A percentile compares a stretch with the other conserved stretches of the same genome.
Conservation (phyloP, 2,797 vertebrate genomes). For the Apodemus agrarius region DNA sequence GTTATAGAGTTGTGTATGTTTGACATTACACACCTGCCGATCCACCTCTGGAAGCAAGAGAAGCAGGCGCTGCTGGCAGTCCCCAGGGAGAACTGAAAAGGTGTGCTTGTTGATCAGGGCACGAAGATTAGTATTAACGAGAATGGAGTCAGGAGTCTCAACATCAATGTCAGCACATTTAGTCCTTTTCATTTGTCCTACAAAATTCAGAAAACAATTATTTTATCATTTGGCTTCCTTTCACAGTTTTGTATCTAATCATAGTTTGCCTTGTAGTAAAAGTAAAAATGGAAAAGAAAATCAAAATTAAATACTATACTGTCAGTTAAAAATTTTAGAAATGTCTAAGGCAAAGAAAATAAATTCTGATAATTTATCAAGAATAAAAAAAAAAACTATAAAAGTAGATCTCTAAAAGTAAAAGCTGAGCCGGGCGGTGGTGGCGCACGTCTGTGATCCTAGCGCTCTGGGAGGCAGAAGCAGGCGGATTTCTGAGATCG, state of each 20-base stretch:
- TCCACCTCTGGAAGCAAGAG: conserved; percentile 96
- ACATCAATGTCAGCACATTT: conserved; percentile 97
- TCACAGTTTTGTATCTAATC: conserved; percentile 37
- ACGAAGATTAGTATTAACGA: conserved; percentile 98
- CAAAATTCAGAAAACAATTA: conserved; percentile 17
- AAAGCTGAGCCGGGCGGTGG: no score
- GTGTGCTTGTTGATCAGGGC: conserved; percentile 99
- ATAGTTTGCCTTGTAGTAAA: not conserved
- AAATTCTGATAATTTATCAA: not conserved
- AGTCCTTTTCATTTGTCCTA: conserved; percentile 96
- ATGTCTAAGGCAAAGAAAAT: conserved; percentile 16
- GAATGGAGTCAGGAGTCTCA: conserved; percentile 98
- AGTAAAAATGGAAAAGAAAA: not conserved
- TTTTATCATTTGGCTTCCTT: not conserved
- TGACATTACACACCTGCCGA: conserved; percentile 90
- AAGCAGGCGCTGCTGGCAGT: conserved; percentile 95
- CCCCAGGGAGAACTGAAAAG: conserved; percentile 92
- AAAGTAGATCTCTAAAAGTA: conserved; percentile 6
- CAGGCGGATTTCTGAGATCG: no score
- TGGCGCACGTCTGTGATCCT: no score
- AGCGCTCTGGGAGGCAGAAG: no score
- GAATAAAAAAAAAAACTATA: not conserved
- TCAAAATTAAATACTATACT: not conserved
- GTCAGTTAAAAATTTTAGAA: not conserved
- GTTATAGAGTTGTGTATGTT: not conserved